Conservation (phyloP, 2,888 invertebrate genomes). For the Melipona beecheii region DNA sequence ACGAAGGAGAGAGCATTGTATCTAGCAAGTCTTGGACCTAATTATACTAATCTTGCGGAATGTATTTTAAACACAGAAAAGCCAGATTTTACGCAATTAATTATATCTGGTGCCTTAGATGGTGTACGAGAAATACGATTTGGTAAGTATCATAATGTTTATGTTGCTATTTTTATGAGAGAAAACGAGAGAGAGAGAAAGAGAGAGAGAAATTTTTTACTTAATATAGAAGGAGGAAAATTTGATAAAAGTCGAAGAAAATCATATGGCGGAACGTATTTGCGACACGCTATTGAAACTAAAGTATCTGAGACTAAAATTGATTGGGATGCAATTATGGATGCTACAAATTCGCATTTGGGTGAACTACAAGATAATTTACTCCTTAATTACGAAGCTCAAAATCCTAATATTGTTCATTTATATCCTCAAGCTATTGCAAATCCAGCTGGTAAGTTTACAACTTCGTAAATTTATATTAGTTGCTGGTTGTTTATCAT, state of each 20-base stretch:
- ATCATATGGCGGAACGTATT: constrained; percentile 78
- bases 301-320: constrained; percentile 84
- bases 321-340: constrained; percentile 88
- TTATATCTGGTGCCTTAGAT: constrained; percentile 80
- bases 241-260: constrained; percentile 78
- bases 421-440: constrained; percentile 84
- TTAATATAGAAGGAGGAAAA: constrained; percentile 75
- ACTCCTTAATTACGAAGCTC: constrained; percentile 87
- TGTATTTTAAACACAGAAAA: constrained; percentile 81
- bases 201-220: background rate
- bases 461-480: background rate
- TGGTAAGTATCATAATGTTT: constrained; percentile 77
- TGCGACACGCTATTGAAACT: constrained; percentile 77
- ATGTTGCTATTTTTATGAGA: background rate
- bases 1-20: constrained; percentile 85
- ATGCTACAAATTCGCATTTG: constrained; percentile 85
- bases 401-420: constrained; percentile 86
- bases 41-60: constrained; percentile 84
- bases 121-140: constrained; percentile 78
- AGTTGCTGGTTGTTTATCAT: background rate
- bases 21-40: constrained; percentile 86
- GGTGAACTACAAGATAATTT: constrained; percentile 87
- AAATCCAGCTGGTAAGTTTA: constrained; percentile 79
- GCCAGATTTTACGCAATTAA: constrained; percentile 81
- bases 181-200: background rate